phyloP scores from a whole-genome alignment of 2,113 vertebrate genomes.

The Monopterus albus region DNA sequence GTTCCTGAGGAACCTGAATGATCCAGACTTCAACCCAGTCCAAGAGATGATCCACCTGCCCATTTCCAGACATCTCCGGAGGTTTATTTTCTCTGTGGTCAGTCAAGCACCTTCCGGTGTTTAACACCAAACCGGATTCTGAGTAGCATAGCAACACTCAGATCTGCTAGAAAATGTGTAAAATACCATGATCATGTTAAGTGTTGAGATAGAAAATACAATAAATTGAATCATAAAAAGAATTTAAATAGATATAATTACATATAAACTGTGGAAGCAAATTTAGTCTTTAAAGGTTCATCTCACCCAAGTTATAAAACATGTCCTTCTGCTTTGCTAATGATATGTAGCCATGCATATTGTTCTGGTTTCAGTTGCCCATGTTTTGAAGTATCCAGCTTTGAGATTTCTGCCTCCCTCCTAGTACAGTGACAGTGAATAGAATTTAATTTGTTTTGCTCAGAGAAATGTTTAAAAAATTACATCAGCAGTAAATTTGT shows the following conservation, averaged over 20 bases:
- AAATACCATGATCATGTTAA: too few relatives aligned
- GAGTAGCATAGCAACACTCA: not conserved
- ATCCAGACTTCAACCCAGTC: constrained; percentile 97
- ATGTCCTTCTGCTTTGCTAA: not conserved
- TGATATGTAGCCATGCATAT: not conserved
- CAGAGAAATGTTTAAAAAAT: too few relatives aligned
- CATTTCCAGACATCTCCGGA: constrained; percentile 94
- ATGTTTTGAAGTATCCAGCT: not conserved
- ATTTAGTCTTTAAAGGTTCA: not conserved
- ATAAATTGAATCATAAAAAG: not conserved
- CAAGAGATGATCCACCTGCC: constrained; percentile 99
- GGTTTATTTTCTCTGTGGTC: constrained; percentile 97
- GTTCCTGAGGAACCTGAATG: constrained; percentile 98
- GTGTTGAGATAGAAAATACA: not conserved
- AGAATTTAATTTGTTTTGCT: not conserved
- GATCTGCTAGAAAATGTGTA: too few relatives aligned
- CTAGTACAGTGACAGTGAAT: not conserved
- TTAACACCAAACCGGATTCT: not conserved
- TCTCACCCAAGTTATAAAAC: not conserved
- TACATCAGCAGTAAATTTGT: too few relatives aligned
- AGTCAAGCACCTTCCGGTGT: constrained; percentile 38
- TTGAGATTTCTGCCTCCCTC: not conserved
- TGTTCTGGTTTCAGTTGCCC: not conserved
- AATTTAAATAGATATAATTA: not conserved
- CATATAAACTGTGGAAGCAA: not conserved